Conservation (phyloP, 2,113 vertebrate genomes). For the Toxostoma redivivum region DNA sequence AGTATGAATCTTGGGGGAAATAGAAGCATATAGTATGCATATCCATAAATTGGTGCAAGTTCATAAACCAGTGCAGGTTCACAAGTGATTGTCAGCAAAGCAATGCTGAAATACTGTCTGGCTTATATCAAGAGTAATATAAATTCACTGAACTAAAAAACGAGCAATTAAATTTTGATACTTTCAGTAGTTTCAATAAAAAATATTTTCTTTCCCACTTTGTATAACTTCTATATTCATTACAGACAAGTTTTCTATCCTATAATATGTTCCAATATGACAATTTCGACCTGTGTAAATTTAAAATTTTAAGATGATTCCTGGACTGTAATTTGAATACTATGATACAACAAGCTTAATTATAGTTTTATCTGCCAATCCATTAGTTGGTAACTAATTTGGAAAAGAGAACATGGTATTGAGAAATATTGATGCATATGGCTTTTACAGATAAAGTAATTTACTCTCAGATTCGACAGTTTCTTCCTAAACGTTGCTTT, state of each 20-base stretch:
- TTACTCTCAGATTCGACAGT: background rate
- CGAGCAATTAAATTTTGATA: background rate
- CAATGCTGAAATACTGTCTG: background rate
- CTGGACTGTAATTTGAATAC: background rate
- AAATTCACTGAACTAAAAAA: background rate
- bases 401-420: background rate
- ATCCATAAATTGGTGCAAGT: background rate
- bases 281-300: background rate
- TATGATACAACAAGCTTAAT: background rate
- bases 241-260: background rate
- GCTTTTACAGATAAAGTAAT: background rate
- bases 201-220: background rate
- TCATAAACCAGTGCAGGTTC: background rate
- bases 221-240: background rate
- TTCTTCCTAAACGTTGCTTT: background rate
- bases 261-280: background rate
- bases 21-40: background rate
- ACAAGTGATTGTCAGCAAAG: background rate
- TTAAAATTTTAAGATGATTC: background rate
- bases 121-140: background rate
- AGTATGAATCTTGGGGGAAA: background rate
- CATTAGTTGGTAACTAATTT: background rate
- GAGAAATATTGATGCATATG: background rate
- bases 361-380: background rate
- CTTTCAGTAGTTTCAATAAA: background rate